A percentile compares a stretch with the other conserved stretches of the same genome.
These are phyloP conservation scores for Amphiprion percula DNA, from an alignment of 2,113 vertebrate genomes.

Conservation along the genomic window DNA sequence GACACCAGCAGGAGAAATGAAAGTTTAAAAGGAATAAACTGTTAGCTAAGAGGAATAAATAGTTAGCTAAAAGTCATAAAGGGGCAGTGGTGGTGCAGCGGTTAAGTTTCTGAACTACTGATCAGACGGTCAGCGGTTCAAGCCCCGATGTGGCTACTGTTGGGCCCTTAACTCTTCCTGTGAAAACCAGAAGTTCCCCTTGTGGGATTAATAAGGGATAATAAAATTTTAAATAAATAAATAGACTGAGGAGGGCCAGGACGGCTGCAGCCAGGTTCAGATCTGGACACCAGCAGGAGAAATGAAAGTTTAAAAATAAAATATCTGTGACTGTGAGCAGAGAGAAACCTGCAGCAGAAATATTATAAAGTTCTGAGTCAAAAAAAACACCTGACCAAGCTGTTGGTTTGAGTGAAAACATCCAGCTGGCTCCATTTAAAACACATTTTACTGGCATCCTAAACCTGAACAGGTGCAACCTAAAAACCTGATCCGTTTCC, in stretches of 20 bases:
- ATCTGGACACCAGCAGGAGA: conserved; percentile 71
- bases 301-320: no score
- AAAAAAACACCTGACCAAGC: not conserved
- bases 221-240: no score
- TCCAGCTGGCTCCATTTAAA: conserved; percentile 31
- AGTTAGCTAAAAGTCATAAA: no score
- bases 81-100: no score
- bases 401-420: not conserved
- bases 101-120: no score
- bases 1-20: not conserved
- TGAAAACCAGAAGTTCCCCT: conserved; percentile 72
- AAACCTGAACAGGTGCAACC: conserved; percentile 39
- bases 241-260: conserved; percentile 88
- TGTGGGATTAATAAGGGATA: no score
- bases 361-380: not conserved
- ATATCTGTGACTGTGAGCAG: not conserved
- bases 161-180: no score
- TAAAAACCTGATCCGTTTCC: conserved; percentile 6
- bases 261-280: conserved; percentile 87
- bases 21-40: not conserved
- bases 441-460: conserved; percentile 39
- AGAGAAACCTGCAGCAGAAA: not conserved
- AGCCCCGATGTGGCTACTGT: no score
- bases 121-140: not conserved
- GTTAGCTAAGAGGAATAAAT: no score